Percentiles rank a stretch among this genome's conserved stretches.
These are phyloP conservation scores for Tiliacea aurago DNA, from an alignment of 2,888 invertebrate genomes.

Conservation along the genomic window DNA sequence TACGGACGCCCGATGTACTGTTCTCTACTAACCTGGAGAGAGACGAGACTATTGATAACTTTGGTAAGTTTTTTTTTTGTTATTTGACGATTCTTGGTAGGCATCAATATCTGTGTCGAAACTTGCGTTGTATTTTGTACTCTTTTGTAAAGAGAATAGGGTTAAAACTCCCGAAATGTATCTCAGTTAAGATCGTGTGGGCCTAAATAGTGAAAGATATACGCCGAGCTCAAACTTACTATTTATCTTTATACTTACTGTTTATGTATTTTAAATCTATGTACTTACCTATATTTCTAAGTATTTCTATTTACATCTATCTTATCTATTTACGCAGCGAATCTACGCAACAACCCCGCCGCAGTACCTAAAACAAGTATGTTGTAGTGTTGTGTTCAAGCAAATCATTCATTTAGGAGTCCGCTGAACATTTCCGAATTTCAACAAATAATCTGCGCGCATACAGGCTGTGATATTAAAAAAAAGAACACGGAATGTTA, in stretches of 20 bases:
- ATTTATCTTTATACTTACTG: neutral
- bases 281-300: neutral
- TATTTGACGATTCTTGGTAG: neutral
- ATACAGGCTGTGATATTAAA: neutral
- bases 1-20: constrained; percentile 89
- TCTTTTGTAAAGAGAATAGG: neutral
- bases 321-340: constrained; percentile 76
- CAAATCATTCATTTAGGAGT: constrained; percentile 45
- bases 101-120: neutral
- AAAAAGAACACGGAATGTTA: neutral
- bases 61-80: constrained; percentile 89
- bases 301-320: constrained; percentile 39
- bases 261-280: constrained; percentile 11
- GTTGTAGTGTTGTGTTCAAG: constrained; percentile 79
- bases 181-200: neutral
- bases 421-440: neutral
- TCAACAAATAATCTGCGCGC: neutral
- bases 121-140: neutral
- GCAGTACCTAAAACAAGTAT: constrained; percentile 81
- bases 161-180: neutral
- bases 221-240: neutral
- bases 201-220: neutral
- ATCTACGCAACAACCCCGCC: constrained; percentile 81
- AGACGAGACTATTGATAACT: constrained; percentile 96
- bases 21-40: constrained; percentile 95